Base-by-base conservation (phyloP, 2,797 vertebrate genomes). In the Spheniscus humboldti region DNA sequence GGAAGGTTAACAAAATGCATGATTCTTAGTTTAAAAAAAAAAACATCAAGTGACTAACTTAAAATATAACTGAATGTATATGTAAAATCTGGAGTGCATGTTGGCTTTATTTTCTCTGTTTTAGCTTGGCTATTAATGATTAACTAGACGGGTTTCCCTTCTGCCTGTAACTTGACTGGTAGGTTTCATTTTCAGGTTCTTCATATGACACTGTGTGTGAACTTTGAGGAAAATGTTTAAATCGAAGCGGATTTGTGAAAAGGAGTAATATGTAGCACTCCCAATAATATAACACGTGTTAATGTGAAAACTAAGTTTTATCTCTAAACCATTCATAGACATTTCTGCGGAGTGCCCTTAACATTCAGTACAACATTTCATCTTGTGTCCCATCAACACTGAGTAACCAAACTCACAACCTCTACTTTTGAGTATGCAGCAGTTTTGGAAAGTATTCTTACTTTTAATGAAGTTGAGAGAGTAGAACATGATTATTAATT, bases 131-230 rank as follows among this genome's bases (percentile, higher is more conserved):
- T 74, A 1, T 64, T 77, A 64, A 30, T 52, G 57, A 72, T 72
- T 74, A 74, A 73, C 47, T 67, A 75, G 47, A 45, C 15, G 73
- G 69, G 7, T 84, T 92, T 86, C 43, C 30, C 16, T 88, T 53
- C 53, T 81, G 48, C 47, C 41, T 73, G 0, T 76, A 60, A 69
- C 12, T 17, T 71, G 7, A 82, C 35, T 57, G 18, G 22, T 83
- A 73, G 87, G 43, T 94, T 95, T 92, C 17, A 5, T 94, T 96
- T 97, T 76, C 95, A 91, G 76, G 85, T 86, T 91, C 82, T 90
- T 94, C 39, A 6, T 35, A 17, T 67, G 77, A 17, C 53, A 30
- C 18, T 23, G 7, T 64, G 66, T 52, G 41, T 74, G 71, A 69
- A 18, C 52, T 79, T 86, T 73, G 80, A 86, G 67, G 63, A 90